These are phyloP conservation scores for Drusus annulatus DNA, from an alignment of 1,140 invertebrate species.

Conservation along the genomic window DNA sequence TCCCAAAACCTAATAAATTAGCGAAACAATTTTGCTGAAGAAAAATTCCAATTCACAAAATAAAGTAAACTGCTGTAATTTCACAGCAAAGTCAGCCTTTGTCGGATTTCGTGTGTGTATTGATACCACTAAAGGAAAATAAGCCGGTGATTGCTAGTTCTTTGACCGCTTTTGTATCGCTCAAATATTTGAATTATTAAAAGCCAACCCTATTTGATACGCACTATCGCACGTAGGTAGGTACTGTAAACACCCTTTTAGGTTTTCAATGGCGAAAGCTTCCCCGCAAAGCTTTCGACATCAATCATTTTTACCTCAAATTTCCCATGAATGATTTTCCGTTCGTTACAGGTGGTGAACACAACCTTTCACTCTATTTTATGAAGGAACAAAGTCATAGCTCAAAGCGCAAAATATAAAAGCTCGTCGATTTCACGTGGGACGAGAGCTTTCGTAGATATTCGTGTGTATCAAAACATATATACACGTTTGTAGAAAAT, in stretches of 20 bases:
- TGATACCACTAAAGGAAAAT: background rate
- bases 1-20: no score
- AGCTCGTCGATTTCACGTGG: constrained; percentile 34
- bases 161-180: constrained; percentile 16
- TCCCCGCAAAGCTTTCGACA: constrained; percentile 51
- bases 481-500: background rate
- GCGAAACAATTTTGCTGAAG: no score
- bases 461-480: background rate
- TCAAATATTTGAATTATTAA: constrained; percentile 42
- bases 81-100: background rate
- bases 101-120: background rate
- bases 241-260: constrained; percentile 39
- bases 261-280: constrained; percentile 39
- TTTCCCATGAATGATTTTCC: constrained; percentile 51
- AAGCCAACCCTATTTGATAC: constrained; percentile 23
- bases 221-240: constrained; percentile 27
- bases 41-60: no score
- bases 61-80: no score
- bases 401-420: constrained; percentile 36
- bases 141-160: constrained; percentile 5
- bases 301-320: constrained; percentile 56
- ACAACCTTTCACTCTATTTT: constrained; percentile 42
- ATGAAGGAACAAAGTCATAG: constrained; percentile 39
- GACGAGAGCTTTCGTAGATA: constrained; percentile 15
- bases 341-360: constrained; percentile 43